phyloP scores from a whole-genome alignment of 1,140 invertebrate genomes.

The Chironomus tepperi region DNA sequence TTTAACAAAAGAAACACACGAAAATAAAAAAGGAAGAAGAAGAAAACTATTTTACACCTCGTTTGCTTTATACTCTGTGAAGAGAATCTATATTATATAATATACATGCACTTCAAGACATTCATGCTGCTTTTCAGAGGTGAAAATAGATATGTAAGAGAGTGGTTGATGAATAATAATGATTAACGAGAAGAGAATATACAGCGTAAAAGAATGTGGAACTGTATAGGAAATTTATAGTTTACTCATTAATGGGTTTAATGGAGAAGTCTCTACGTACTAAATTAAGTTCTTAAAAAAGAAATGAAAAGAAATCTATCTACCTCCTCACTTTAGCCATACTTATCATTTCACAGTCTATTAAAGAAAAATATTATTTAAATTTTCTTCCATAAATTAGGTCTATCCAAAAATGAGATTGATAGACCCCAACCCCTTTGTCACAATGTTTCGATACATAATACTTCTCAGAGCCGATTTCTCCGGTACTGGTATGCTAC shows the following conservation, averaged over 20 bases:
- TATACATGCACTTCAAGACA: conserved; percentile 11
- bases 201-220: not conserved
- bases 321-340: not conserved
- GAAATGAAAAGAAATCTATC: not conserved
- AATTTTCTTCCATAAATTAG: not conserved
- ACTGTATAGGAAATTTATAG: not conserved
- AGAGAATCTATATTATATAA: not conserved
- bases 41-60: conserved; percentile 10
- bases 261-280: not conserved
- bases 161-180: conserved; percentile 14
- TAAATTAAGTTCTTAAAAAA: conserved; percentile 10
- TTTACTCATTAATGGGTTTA: conserved; percentile 1
- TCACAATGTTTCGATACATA: too few relatives aligned
- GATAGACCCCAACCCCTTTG: too few relatives aligned
- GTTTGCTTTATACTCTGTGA: not conserved
- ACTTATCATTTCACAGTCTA: conserved; percentile 23
- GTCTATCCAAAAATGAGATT: too few relatives aligned
- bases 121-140: conserved; percentile 5
- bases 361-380: not conserved
- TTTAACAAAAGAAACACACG: not conserved
- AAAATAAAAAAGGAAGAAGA: not conserved
- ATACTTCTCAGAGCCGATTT: too few relatives aligned
- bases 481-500: too few relatives aligned
- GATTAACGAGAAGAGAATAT: conserved; percentile 12
- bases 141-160: not conserved